Evolutionary conservation across 2,113 vertebrate genomes (phyloP).

Genomic region (Phoenicopterus ruber): DNA sequence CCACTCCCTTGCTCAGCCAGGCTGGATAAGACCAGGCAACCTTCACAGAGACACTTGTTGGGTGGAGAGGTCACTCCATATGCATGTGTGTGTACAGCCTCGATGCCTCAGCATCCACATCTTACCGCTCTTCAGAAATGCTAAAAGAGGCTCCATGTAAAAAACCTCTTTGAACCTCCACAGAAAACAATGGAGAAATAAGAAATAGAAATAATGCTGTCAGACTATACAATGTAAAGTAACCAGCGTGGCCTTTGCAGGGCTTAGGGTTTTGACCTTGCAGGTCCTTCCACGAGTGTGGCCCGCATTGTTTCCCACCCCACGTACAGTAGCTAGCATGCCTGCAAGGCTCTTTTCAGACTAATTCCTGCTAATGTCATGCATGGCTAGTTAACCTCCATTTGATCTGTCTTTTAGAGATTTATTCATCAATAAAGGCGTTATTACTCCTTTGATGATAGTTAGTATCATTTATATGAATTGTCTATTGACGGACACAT

Average conservation of each 20-base stretch:
- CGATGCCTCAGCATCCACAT: rapidly evolving
- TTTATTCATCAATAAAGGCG: slow-evolving; percentile 80
- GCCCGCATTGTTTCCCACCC: background rate
- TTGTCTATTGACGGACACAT: slow-evolving; percentile 67
- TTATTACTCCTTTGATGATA: slow-evolving; percentile 73
- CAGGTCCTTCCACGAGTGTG: background rate
- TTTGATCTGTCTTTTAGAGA: slow-evolving; percentile 77
- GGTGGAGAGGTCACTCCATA: background rate
- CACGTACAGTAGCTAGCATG: slow-evolving; percentile 15
- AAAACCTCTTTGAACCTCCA: background rate
- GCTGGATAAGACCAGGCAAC: background rate
- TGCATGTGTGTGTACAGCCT: background rate
- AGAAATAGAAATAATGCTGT: background rate
- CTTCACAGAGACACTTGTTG: background rate
- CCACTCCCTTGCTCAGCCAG: background rate
- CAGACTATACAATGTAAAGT: background rate
- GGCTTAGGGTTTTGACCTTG: slow-evolving; percentile 24
- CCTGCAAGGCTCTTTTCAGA: slow-evolving; percentile 57
- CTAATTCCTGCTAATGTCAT: slow-evolving; percentile 77
- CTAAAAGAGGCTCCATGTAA: background rate
- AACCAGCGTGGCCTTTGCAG: background rate
- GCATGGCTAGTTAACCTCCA: slow-evolving; percentile 76
- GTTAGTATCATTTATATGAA: slow-evolving; percentile 73
- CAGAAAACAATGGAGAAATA: background rate
- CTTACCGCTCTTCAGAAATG: background rate